Evolutionary conservation across 2,888 invertebrate species (phyloP).

Genomic region (Adela reaumurella): DNA sequence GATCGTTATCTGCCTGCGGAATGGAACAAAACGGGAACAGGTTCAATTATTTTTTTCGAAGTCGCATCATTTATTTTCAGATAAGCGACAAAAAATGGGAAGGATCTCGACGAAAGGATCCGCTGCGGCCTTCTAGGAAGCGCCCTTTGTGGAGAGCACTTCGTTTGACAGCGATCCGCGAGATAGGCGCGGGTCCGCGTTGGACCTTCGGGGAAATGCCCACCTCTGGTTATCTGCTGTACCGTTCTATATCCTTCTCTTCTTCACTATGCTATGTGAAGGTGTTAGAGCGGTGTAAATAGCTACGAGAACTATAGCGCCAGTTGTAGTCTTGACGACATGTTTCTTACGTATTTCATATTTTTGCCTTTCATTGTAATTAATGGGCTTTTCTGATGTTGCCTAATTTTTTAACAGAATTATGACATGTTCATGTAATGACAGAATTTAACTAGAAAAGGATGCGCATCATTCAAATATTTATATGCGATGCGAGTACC

Average conservation of each 20-base stretch:
- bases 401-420: no score
- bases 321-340: no score
- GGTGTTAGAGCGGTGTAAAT: no score
- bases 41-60: slow-evolving; percentile 48
- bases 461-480: no score
- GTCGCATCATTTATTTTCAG: slow-evolving; percentile 53
- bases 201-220: slow-evolving; percentile 27
- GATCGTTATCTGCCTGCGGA: slow-evolving; percentile 37
- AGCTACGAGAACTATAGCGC: no score
- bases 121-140: slow-evolving; percentile 51
- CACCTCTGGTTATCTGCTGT: slow-evolving; percentile 15
- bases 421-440: no score
- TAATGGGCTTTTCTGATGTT: no score
- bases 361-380: no score
- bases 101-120: slow-evolving; percentile 40
- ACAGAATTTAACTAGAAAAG: no score
- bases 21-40: slow-evolving; percentile 28
- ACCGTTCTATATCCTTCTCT: no score
- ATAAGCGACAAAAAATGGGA: slow-evolving; percentile 36
- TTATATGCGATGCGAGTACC: no score
- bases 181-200: slow-evolving; percentile 26
- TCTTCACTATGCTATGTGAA: slow-evolving; percentile 26
- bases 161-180: slow-evolving; percentile 52
- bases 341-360: no score
- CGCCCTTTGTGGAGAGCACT: slow-evolving; percentile 23